phyloP scores from a whole-genome alignment of 1,140 invertebrate species.

The Drosophila ficusphila region DNA sequence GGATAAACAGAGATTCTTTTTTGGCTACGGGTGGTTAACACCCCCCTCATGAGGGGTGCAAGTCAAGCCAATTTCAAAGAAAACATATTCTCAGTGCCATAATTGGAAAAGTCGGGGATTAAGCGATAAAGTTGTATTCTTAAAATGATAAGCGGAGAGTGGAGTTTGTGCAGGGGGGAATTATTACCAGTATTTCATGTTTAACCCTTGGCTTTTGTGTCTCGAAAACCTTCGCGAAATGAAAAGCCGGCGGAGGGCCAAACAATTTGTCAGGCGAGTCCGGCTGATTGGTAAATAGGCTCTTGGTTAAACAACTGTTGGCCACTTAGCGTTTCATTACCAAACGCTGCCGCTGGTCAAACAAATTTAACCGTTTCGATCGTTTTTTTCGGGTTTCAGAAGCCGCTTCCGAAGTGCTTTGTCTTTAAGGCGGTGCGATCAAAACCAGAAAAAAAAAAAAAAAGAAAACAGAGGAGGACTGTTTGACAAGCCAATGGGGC shows the following conservation, averaged over 20 bases:
- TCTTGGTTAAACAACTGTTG: constrained; percentile 63
- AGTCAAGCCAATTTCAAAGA: constrained; percentile 56
- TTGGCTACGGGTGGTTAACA: constrained; percentile 74
- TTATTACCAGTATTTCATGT: constrained; percentile 3
- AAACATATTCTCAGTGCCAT: constrained; percentile 68
- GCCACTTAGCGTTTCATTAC: constrained; percentile 80
- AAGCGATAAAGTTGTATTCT: constrained; percentile 68
- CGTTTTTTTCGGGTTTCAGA: constrained; percentile 57
- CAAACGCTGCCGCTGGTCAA: constrained; percentile 71
- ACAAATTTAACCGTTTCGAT: constrained; percentile 74
- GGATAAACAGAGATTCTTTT: constrained; percentile 33
- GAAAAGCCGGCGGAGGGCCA: neutral
- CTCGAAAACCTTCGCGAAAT: neutral
- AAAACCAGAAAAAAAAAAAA: constrained; percentile 27
- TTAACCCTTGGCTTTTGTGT: constrained; percentile 19
- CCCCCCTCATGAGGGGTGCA: constrained; percentile 49
- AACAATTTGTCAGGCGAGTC: constrained; percentile 70
- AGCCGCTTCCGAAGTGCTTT: constrained; percentile 77
- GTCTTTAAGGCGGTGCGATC: constrained; percentile 57
- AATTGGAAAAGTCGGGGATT: constrained; percentile 71
- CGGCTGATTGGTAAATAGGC: constrained; percentile 39
- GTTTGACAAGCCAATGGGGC: constrained; percentile 58
- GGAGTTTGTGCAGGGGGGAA: neutral
- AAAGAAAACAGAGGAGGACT: constrained; percentile 21
- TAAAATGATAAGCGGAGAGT: constrained; percentile 28